Conservation (phyloP, 2,113 vertebrate genomes). For the Polypterus bichir region DNA sequence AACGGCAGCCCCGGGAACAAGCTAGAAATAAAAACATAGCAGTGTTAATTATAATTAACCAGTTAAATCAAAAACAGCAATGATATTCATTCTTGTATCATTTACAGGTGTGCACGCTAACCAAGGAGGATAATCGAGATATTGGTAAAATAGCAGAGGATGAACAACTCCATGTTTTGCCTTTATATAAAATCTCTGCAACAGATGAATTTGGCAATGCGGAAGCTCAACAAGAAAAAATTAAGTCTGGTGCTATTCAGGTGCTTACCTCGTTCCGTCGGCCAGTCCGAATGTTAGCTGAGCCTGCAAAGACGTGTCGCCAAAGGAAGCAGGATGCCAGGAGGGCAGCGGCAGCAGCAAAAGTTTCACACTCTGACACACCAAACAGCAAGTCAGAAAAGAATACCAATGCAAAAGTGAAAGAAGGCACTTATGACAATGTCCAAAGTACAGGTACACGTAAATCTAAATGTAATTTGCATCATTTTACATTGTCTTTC, state of each 20-base stretch:
- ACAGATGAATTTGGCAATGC: conserved; percentile 85
- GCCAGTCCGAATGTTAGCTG: conserved; percentile 82
- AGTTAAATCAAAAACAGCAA: no score
- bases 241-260: conserved; percentile 77
- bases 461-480: no score
- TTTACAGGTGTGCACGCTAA: conserved; percentile 84
- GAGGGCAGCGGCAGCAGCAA: conserved; percentile 73
- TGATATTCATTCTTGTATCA: neutral
- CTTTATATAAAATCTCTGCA: conserved; percentile 76
- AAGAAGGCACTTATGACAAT: conserved; percentile 52
- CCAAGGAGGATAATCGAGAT: conserved; percentile 84
- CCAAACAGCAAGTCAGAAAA: conserved; percentile 64
- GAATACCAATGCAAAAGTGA: conserved; percentile 57
- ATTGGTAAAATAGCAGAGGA: conserved; percentile 78
- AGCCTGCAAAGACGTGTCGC: conserved; percentile 82
- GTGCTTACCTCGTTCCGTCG: conserved; percentile 79
- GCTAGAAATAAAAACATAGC: no score
- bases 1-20: no score
- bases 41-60: no score
- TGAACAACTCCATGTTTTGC: conserved; percentile 91
- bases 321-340: conserved; percentile 86
- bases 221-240: conserved; percentile 83
- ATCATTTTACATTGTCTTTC: no score
- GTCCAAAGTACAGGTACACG: conserved; percentile 2
- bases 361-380: conserved; percentile 62